Evolutionary conservation across 2,888 invertebrate species (phyloP), one percentile per base, ranked within the genome.

Genomic region (Neoaliturus tenellus): DNA sequence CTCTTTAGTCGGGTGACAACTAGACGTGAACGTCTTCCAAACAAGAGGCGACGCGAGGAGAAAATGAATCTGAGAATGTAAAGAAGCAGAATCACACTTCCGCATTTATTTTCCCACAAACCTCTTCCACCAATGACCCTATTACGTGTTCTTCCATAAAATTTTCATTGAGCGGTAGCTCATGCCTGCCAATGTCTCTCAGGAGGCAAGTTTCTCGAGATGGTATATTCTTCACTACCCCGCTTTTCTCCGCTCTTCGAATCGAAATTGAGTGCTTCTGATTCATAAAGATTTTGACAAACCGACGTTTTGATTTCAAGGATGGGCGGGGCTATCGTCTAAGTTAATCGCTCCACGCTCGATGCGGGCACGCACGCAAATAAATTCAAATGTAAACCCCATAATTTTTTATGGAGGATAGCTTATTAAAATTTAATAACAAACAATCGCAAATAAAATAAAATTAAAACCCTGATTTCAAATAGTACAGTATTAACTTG

Each of bases 111-210:
- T 41, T 23, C 41, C 71, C 35, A 71, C 71, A 71, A 71, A 71
- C 71, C 71, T 71, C 71, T 35, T 39, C 71, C 17, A 23, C 41
- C 71, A 71, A 71, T 71, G 71, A 71, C 71, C 71, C 71, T 71
- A 41, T 71, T 71, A 71, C 71, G 71, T 71, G 71, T 31, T 71
- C 71, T 39, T 35, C 28, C 71, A 71, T 71, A 41, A 71, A 71
- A 71, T 39, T 71, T 71, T 71, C 71, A 71, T 71, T 41, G 71
- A 35, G 71, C 71, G 71, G 71, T 71, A 71, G 28, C 71, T 71
- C 41, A 71, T 41, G 71, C 71, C 71, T 41, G 2, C 39, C 71
- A 25, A 71, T 71, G 71, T 35, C 41, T 35, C 71, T 31, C 71
- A 1, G 28, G 71, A 35, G 71, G 71, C n/a, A 5, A 39, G 71